Conservation (phyloP, 2,113 vertebrate species). For the Recurvirostra avosetta region DNA sequence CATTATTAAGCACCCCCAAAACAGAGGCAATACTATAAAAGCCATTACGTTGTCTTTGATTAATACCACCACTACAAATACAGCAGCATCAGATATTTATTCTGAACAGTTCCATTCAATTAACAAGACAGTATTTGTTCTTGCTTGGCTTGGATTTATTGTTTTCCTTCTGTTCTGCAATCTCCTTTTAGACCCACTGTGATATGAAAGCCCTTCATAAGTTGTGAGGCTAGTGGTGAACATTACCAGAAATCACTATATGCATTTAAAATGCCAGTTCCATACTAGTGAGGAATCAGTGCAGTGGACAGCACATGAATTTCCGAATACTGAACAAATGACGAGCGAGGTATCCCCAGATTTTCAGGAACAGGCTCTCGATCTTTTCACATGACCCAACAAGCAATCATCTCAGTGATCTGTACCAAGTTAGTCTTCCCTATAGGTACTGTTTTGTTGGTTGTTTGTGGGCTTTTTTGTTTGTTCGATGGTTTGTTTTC, state of each 20-base stretch:
- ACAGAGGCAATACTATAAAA: neutral
- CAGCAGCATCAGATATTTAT: neutral
- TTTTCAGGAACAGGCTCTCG: neutral
- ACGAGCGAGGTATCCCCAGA: fast-evolving
- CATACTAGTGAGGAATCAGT: neutral
- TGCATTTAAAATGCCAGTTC: neutral
- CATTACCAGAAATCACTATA: neutral
- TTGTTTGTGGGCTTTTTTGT: neutral
- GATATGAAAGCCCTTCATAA: neutral
- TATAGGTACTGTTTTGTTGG: neutral
- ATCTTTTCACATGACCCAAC: neutral
- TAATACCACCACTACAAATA: neutral
- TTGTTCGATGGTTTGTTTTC: neutral
- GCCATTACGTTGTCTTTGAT: neutral
- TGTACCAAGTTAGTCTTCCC: neutral
- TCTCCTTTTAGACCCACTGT: neutral
- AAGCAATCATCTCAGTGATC: neutral
- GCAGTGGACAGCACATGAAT: fast-evolving
- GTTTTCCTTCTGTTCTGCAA: neutral
- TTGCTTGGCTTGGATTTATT: neutral
- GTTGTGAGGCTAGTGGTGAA: neutral
- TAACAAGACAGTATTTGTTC: neutral
- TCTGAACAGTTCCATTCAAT: neutral
- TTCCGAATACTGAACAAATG: neutral
- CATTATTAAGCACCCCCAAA: neutral